Conservation (phyloP, 2,797 vertebrate species). For the Luscinia megarhynchos region DNA sequence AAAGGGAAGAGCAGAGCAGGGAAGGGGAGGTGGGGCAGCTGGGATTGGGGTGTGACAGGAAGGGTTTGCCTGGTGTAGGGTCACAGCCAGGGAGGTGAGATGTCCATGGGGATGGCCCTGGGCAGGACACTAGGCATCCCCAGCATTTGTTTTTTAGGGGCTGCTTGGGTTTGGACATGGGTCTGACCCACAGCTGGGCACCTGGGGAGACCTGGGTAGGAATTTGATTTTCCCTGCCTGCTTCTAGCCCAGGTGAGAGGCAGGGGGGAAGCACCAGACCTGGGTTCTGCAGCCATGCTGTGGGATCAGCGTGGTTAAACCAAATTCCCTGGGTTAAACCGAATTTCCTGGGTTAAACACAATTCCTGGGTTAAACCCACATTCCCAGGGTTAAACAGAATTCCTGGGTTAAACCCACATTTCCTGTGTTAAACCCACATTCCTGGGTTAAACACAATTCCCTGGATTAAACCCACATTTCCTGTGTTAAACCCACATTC, state of each 20-base stretch:
- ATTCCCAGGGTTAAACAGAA: too few species aligned
- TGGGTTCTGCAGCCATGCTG: not conserved
- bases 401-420: too few species aligned
- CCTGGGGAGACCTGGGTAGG: accelerated
- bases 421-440: too few species aligned
- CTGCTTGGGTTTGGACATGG: not conserved
- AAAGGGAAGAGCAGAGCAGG: too few species aligned
- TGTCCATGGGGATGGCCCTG: not conserved
- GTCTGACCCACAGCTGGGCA: not conserved
- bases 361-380: too few species aligned
- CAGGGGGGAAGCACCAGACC: not conserved
- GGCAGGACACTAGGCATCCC: accelerated
- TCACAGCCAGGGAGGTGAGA: not conserved
- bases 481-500: too few species aligned
- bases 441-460: too few species aligned
- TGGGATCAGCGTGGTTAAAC: not conserved
- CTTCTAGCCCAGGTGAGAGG: not conserved
- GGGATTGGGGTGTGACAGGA: not conserved
- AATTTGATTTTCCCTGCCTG: not conserved
- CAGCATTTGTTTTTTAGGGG: not conserved
- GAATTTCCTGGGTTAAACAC: too few species aligned
- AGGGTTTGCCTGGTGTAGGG: not conserved
- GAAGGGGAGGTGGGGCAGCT: not conserved
- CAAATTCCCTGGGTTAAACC: too few species aligned
- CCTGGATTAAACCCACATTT: too few species aligned